Evolutionary conservation across 2,888 invertebrate species (phyloP).

Genomic region (Tenodera sinensis): DNA sequence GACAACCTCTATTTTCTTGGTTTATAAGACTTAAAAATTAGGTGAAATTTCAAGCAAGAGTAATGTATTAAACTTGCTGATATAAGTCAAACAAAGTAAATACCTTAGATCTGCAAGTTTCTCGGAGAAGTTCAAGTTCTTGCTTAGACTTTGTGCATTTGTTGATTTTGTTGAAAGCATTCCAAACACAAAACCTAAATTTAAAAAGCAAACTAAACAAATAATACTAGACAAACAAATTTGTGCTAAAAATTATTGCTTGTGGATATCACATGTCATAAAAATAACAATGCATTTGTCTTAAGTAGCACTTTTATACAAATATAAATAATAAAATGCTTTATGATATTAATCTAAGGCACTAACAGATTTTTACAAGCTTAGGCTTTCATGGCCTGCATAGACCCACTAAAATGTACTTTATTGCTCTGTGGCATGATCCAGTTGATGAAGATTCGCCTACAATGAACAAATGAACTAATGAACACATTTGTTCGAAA

Average conservation of each 20-base stretch:
- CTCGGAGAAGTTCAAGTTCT: neutral
- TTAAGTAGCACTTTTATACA: neutral
- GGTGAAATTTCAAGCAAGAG: no score
- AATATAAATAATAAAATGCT: no score
- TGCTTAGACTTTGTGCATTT: neutral
- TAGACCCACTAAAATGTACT: no score
- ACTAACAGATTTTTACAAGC: no score
- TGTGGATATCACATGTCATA: neutral
- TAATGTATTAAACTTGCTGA: neutral
- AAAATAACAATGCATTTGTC: neutral
- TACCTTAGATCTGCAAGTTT: slow-evolving; percentile 25
- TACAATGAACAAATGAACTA: no score
- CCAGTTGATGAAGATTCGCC: no score
- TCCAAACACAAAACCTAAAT: slow-evolving; percentile 20
- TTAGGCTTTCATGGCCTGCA: no score
- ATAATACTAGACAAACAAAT: neutral
- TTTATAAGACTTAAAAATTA: no score
- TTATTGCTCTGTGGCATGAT: no score
- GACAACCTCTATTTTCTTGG: no score
- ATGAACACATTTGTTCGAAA: no score
- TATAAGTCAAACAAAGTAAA: neutral
- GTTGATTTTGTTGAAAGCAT: neutral
- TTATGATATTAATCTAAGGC: no score
- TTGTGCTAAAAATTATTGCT: neutral
- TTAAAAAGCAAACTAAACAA: neutral